phyloP scores from a whole-genome alignment of 2,888 invertebrate species.

The Zele albiditarsus region DNA sequence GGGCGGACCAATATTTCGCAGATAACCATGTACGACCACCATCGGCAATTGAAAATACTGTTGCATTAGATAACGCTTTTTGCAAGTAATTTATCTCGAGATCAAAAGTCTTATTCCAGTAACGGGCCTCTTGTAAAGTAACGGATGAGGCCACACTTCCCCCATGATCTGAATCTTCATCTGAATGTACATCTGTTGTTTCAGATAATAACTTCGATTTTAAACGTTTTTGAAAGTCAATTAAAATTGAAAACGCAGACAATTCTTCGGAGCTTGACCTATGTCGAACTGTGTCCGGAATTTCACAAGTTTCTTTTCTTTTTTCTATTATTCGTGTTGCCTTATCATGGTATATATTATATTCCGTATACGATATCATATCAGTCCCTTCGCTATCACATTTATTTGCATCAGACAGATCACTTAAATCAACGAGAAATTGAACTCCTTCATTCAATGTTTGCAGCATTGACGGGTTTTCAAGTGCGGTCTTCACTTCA shows the following conservation, averaged over 20 bases:
- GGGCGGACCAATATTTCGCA: slow-evolving; percentile 51
- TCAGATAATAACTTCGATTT: slow-evolving; percentile 21
- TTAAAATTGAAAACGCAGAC: not conserved
- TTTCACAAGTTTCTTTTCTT: not conserved
- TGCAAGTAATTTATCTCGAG: slow-evolving; percentile 59
- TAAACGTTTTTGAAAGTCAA: slow-evolving; percentile 19
- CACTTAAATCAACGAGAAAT: slow-evolving; percentile 56
- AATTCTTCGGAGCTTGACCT: not conserved
- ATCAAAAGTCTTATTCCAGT: slow-evolving; percentile 62
- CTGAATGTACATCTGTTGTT: not conserved
- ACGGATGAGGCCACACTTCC: slow-evolving; percentile 4
- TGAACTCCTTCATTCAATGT: slow-evolving; percentile 52
- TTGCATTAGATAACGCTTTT: slow-evolving; percentile 20
- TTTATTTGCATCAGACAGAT: slow-evolving; percentile 45
- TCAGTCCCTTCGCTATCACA: slow-evolving; percentile 44
- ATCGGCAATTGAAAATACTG: slow-evolving; percentile 41
- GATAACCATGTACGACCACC: slow-evolving; percentile 44
- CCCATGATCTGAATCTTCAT: slow-evolving; percentile 30
- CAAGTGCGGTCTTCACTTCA: slow-evolving; percentile 39
- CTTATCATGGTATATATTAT: slow-evolving; percentile 34
- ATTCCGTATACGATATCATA: slow-evolving; percentile 50
- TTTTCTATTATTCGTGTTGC: not conserved
- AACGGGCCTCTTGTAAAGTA: slow-evolving; percentile 48
- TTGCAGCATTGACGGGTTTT: slow-evolving; percentile 54
- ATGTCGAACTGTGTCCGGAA: not conserved